These are phyloP conservation scores for Drosophila rhopaloa DNA, from an alignment of 1,140 invertebrate genomes.

Conservation along the genomic window DNA sequence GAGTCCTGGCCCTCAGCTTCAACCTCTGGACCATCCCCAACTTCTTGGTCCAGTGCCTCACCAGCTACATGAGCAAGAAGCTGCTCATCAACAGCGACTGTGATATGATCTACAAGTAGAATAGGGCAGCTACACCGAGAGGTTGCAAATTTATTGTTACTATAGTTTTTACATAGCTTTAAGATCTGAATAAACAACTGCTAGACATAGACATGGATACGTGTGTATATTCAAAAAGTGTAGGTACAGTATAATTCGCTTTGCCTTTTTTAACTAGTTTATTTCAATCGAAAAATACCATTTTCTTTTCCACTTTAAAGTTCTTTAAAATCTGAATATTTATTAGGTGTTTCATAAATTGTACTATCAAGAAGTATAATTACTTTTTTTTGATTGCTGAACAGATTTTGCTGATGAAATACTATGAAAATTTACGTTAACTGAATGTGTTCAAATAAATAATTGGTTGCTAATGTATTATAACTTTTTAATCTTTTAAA, in stretches of 20 bases:
- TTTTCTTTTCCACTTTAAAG: not conserved
- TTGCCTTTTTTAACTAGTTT: not conserved
- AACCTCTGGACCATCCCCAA: conserved; percentile 80
- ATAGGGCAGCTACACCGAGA: conserved; percentile 40
- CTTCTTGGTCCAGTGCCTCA: conserved; percentile 64
- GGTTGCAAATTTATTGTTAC: conserved; percentile 54
- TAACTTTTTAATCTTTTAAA: not conserved
- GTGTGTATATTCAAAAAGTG: conserved; percentile 24
- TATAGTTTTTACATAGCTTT: conserved; percentile 32
- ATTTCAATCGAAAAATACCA: not conserved
- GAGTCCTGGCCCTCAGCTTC: conserved; percentile 56
- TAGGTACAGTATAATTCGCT: conserved; percentile 3
- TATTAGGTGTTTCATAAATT: not conserved
- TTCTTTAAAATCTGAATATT: not conserved
- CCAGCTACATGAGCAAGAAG: conserved; percentile 70
- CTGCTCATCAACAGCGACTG: conserved; percentile 78
- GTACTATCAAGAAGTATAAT: too few relatives aligned
- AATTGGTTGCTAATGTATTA: not conserved
- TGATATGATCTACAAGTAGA: conserved; percentile 83
- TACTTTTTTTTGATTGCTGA: too few relatives aligned
- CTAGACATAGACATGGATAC: conserved; percentile 57
- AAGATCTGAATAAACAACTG: conserved; percentile 67
- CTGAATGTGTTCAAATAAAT: not conserved
- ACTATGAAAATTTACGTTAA: too few relatives aligned
- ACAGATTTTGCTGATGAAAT: not conserved